Percentiles rank a stretch among this genome's conserved stretches.
These are phyloP conservation scores for Mythimna ferrago DNA, from an alignment of 2,888 invertebrate genomes.

Conservation along the genomic window DNA sequence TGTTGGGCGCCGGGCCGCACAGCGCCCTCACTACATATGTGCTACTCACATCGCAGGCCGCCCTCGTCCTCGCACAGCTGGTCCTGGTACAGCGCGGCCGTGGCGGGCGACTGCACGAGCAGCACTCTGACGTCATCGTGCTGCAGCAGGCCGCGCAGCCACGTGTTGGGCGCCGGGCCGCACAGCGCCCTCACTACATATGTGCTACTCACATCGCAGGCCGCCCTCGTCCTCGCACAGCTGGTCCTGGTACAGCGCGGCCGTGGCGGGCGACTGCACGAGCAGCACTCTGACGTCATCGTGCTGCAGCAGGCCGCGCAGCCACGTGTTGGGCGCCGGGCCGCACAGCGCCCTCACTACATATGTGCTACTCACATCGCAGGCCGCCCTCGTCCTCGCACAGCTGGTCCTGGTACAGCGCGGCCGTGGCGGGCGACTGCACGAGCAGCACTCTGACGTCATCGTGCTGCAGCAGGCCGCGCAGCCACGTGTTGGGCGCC, in stretches of 20 bases:
- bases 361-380: slow-evolving; percentile 4
- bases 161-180: no score
- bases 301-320: slow-evolving; percentile 65
- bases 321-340: slow-evolving; percentile 29
- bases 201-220: slow-evolving; percentile 8
- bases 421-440: slow-evolving; percentile 79
- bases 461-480: no score
- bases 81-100: slow-evolving; percentile 59
- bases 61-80: not conserved
- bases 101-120: slow-evolving; percentile 79
- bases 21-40: no score
- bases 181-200: no score
- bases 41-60: slow-evolving; percentile 17
- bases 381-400: not conserved
- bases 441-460: slow-evolving; percentile 44
- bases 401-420: slow-evolving; percentile 48
- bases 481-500: not conserved
- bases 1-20: no score
- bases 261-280: slow-evolving; percentile 80
- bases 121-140: no score
- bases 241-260: slow-evolving; percentile 52
- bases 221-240: not conserved
- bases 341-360: no score
- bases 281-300: no score
- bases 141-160: slow-evolving; percentile 67